Base-by-base conservation (phyloP, 2,113 vertebrate species). In the Hucho hucho region DNA sequence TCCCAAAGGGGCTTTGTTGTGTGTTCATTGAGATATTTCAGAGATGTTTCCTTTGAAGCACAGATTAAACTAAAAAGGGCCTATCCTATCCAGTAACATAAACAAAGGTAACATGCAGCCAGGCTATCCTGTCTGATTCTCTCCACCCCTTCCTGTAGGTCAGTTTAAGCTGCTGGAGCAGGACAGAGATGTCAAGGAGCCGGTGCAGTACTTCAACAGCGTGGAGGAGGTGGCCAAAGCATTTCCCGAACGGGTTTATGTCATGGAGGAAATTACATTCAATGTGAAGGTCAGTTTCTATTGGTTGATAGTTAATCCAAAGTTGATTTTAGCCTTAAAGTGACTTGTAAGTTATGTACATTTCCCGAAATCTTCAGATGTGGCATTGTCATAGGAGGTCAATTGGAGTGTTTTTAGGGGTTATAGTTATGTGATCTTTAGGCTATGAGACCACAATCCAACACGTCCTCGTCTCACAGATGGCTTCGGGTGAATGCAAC, bases 211-310 rank as follows among this genome's bases (percentile, higher is more conserved):
- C 93, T 99, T 94, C 92, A 98, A 94, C 94, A 98, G 97, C 18
- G 98, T 99, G 94, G 98, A 99, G 92, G 97, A 99, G 90, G 97
- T 99, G 92, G 98, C 98, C 76, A 99, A 99, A 93, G 97, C 97
- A 61, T 99, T 99, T 93, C 98, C 98, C 83, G 98, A 99, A 75
- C 95, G 97, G 76, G 98, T 99, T 61, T 99, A 98, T 83, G 98
- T 99, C 93, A 99, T 99, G 97, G 98, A 99, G 92, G 98, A 99
- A 89, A 99, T 99, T 88, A 96, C 95, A 22, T 99, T 99, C 92
- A 99, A 98, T 75, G 97, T 99, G 89, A 99, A 99, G 97, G 98
- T 99, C 92, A 87, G 82, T 88, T 18, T 69, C 67, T 77, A 18
- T 53, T 18, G 47, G 14, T 49, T 16, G 47, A 49, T 49, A 13